Base-by-base conservation (phyloP, 2,888 invertebrate species). In the Drosophila recens region DNA sequence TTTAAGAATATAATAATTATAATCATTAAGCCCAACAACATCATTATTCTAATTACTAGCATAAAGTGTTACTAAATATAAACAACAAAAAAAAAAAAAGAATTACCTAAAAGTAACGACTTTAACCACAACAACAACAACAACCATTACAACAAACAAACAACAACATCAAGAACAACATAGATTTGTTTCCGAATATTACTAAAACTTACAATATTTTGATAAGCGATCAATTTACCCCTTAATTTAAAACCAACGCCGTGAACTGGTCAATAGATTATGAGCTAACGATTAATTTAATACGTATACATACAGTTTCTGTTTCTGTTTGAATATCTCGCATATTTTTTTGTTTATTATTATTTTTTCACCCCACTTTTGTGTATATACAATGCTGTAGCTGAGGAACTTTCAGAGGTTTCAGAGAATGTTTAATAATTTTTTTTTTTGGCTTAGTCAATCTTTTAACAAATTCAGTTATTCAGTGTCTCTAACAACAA, bases 1-100 rank as follows among this genome's bases (percentile, higher is more conserved):
- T 91, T 92, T 90, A 90, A 90, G 83, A 87, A 80, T 79, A 87
- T 79, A 83, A 43, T 54, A 36, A 78, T 83, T 75, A 71, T 80
- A 85, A 87, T 75, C 77, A 75, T 89, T 89, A 87, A 86, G 89
- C 88, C 86, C 82, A 87, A 89, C 82, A 87, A 89, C 77, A 82
- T 79, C 88, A 87, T 86, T 77, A 86, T 86, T 87, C 87, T 89
- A 86, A 82, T 86, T 79, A 87, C 80, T 86, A 86, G 86, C 78
- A 75, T 87, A 86, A 86, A 86, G 70, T 89, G 86, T 86, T 86
- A 86, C 86, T 86, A 86, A 86, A 86, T 87, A 86, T 87, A 87
- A 85, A 85, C 20, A 54, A n/a, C n/a, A n/a, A n/a, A n/a, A n/a
- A 79, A 70, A 27, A 27, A 5, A 27, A 27, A 27, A 72, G 58